Conservation (phyloP, 2,888 invertebrate species). For the Leptogaster cylindrica region DNA sequence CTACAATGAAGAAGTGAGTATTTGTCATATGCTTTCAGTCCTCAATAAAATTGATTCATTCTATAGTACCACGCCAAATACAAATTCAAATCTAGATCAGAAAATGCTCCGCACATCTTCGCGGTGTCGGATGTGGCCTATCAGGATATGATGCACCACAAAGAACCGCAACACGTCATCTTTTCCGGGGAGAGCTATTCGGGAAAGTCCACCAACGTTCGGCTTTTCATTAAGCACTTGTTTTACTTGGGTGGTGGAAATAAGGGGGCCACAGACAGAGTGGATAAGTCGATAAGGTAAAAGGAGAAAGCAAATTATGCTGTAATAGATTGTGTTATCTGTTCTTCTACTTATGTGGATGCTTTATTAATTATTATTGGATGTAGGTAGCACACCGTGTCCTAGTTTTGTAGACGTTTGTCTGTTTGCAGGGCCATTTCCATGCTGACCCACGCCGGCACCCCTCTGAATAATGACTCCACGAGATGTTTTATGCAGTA, state of each 20-base stretch:
- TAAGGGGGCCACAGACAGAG: constrained; percentile 58
- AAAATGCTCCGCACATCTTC: constrained; percentile 89
- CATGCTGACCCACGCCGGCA: constrained; percentile 79
- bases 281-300: constrained; percentile 57
- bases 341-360: no score
- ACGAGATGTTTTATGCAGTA: constrained; percentile 82
- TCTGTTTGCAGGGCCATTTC: no score
- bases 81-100: constrained; percentile 82
- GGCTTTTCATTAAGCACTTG: constrained; percentile 80
- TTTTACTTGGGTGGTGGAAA: constrained; percentile 79
- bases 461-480: constrained; percentile 83
- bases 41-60: neutral
- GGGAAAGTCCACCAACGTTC: constrained; percentile 87
- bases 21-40: neutral
- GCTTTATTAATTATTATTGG: no score
- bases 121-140: constrained; percentile 88
- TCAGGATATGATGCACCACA: constrained; percentile 89
- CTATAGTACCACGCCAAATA: constrained; percentile 78
- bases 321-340: no score
- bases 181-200: constrained; percentile 90
- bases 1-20: constrained; percentile 73
- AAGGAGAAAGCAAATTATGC: no score
- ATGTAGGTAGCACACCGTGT: no score
- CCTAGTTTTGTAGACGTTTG: no score
- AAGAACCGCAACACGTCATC: constrained; percentile 83